Evolutionary conservation across 2,888 invertebrate species (phyloP).

Genomic region (Argyresthia goedartella): DNA sequence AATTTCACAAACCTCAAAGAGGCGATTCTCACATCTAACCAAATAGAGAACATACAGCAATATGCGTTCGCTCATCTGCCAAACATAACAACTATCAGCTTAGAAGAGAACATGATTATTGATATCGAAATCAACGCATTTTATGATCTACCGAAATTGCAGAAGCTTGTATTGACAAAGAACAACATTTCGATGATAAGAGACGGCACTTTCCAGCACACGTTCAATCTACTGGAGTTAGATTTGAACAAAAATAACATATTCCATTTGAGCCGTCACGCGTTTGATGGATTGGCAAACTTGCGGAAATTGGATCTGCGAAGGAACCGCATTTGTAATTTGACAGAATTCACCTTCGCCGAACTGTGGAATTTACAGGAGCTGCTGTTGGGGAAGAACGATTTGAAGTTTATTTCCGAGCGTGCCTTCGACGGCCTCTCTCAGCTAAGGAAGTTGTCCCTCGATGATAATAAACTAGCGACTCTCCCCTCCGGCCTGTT

Average conservation of each 20-base stretch:
- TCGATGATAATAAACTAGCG: slow-evolving; percentile 83
- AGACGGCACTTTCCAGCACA: slow-evolving; percentile 83
- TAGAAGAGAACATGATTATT: slow-evolving; percentile 82
- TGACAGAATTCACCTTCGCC: slow-evolving; percentile 84
- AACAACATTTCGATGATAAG: slow-evolving; percentile 89
- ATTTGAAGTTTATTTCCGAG: slow-evolving; percentile 79
- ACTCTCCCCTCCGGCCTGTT: slow-evolving; percentile 79
- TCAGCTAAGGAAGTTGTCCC: slow-evolving; percentile 77
- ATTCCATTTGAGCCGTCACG: slow-evolving; percentile 79
- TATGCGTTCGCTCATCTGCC: slow-evolving; percentile 81
- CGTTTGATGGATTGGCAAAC: slow-evolving; percentile 82
- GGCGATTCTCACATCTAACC: slow-evolving; percentile 76
- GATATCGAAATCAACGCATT: slow-evolving; percentile 82
- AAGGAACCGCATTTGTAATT: slow-evolving; percentile 80
- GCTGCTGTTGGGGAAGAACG: slow-evolving; percentile 77
- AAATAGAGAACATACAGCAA: slow-evolving; percentile 76
- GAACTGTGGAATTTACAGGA: slow-evolving; percentile 82
- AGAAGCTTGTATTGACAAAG: slow-evolving; percentile 83
- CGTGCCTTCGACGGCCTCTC: slow-evolving; percentile 83
- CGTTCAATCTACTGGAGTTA: slow-evolving; percentile 81
- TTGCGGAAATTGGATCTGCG: slow-evolving; percentile 81
- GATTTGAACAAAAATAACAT: slow-evolving; percentile 86
- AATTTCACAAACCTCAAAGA: slow-evolving; percentile 78
- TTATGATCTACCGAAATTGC: slow-evolving; percentile 77
- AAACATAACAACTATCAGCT: slow-evolving; percentile 75